phyloP scores from a whole-genome alignment of 2,888 invertebrate species.

The Ceriagrion tenellum region DNA sequence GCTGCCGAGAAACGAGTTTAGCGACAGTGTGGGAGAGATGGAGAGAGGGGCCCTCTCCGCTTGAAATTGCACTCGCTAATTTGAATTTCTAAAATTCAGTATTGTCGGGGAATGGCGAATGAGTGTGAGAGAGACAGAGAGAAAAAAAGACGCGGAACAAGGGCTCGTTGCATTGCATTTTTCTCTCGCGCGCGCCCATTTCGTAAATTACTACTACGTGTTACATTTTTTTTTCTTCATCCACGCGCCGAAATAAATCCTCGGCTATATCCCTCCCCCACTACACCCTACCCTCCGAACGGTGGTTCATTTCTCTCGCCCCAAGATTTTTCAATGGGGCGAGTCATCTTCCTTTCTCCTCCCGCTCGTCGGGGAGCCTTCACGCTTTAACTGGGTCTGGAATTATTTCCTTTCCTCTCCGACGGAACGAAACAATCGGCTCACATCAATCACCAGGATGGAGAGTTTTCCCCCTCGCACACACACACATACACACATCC shows the following conservation, averaged over 20 bases:
- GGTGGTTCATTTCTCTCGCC: neutral
- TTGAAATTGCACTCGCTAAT: slow-evolving; percentile 18
- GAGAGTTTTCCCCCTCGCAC: neutral
- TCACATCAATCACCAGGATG: no score
- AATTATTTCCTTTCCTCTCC: neutral
- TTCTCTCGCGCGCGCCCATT: neutral
- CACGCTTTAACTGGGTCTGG: neutral
- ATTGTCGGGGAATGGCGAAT: neutral
- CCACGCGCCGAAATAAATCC: neutral
- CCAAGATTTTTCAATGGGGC: neutral
- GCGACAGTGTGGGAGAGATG: neutral
- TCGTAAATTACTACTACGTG: neutral
- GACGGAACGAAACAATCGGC: neutral
- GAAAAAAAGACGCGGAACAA: neutral
- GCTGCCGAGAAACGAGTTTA: neutral
- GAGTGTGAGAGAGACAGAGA: no score
- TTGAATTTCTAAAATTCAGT: slow-evolving; percentile 22
- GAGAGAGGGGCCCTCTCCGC: neutral
- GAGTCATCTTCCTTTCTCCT: neutral
- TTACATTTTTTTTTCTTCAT: neutral
- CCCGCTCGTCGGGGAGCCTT: neutral
- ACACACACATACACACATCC: no score
- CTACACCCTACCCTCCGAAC: no score
- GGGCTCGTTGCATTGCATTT: neutral
- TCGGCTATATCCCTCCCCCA: neutral